Evolutionary conservation across 2,113 vertebrate species (phyloP), one percentile per base, ranked within the genome.

Genomic region (Nyctereutes procyonoides): DNA sequence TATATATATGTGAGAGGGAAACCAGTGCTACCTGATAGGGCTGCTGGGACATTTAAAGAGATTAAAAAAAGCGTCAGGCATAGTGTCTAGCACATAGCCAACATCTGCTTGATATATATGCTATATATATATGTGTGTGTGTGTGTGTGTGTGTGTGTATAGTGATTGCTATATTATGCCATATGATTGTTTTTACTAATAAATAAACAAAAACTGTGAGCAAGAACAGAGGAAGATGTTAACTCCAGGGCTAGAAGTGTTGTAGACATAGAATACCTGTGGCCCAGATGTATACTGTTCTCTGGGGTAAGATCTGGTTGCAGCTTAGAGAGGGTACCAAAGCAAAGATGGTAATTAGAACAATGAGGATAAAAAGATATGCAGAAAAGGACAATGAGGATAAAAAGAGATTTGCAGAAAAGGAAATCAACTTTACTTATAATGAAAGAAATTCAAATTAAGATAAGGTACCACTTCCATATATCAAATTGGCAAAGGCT

Each of bases 251-350:
- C 32, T 77, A 90, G 82, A 91, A 85, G 82, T 15, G 8, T 91
- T 67, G 85, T 51, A 90, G 84, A 55, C 48, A 76, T 2, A 90
- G 60, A 96, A 56, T 11, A 84, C 51, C 67, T 38, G 93, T 95
- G 89, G 73, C 86, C 67, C 79, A 76, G 77, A 90, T 35, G 81
- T 84, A 74, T 58, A 86, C 43, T 90, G 74, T 92, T 96, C 62
- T 89, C 86, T 71, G 74, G 73, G 53, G 91, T 71, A 83, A 43
- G 58, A 91, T 56, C 82, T 92, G 56, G 79, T 79, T 95, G 74
- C 82, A 95, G 86, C n/a, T 77, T 65, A 56, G 62, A 88, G 65
- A 90, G 35, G 73, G 62, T 35, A 88, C 38, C 55, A 86, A 82
- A 95, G 82, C 22, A 94, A 85, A 85, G 85, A 71, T 19, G 43